Evolutionary conservation across 1,140 invertebrate species (phyloP).

Genomic region (Caenorhabditis tropicalis): DNA sequence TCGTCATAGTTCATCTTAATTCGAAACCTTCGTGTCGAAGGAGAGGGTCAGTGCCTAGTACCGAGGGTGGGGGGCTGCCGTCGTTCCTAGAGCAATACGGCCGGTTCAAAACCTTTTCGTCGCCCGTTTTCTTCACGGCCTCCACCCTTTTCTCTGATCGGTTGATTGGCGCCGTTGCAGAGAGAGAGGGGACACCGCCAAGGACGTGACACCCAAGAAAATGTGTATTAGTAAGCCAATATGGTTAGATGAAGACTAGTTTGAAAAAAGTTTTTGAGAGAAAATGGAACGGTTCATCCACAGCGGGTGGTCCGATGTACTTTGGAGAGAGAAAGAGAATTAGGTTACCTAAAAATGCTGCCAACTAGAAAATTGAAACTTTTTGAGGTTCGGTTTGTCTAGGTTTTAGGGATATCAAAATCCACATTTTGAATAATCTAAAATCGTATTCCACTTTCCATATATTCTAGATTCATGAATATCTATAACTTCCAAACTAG

Average conservation of each 20-base stretch:
- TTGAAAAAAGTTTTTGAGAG: not conserved
- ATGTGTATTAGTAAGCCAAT: conserved; percentile 19
- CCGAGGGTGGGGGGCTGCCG: not conserved
- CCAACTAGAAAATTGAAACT: not conserved
- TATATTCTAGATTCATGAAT: too few species aligned
- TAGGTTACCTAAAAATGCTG: not conserved
- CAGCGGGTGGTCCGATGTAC: not conserved
- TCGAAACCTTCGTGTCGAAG: not conserved
- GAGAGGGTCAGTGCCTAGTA: not conserved
- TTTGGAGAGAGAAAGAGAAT: not conserved
- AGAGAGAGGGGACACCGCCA: not conserved
- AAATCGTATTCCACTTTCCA: too few species aligned
- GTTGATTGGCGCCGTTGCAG: not conserved
- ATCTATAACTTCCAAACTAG: too few species aligned
- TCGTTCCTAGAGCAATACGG: not conserved
- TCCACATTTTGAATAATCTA: too few species aligned
- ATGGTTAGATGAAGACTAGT: not conserved
- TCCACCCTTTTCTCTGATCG: not conserved
- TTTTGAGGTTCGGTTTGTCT: too few species aligned
- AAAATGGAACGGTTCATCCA: not conserved
- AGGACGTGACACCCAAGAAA: conserved; percentile 38
- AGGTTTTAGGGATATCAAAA: too few species aligned
- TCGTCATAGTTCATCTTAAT: conserved; percentile 40
- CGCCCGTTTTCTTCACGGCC: not conserved
- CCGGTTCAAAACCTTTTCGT: conserved; percentile 14